Percentiles rank a stretch among this genome's conserved stretches.
These are phyloP conservation scores for Turritopsis rubra DNA, from an alignment of 30 jellyfish, hydroid and myxozoan species.

Conservation along the genomic window DNA sequence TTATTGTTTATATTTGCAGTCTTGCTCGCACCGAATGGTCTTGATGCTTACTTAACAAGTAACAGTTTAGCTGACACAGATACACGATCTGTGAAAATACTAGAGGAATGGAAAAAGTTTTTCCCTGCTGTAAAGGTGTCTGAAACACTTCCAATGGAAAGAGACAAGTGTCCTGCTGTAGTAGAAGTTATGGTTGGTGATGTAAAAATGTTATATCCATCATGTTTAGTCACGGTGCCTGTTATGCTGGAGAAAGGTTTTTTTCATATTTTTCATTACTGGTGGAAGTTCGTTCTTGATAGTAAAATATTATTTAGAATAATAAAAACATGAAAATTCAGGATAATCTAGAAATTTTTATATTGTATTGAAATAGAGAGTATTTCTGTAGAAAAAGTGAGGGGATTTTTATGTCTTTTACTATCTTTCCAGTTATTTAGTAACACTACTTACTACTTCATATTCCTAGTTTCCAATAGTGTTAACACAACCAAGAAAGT, in stretches of 20 bases:
- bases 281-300: neutral
- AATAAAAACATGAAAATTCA: too few species aligned
- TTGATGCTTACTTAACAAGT: slow-evolving; percentile 79
- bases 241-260: slow-evolving; percentile 27
- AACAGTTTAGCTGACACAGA: slow-evolving; percentile 56
- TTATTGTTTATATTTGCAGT: too few species aligned
- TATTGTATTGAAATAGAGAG: too few species aligned
- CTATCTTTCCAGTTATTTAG: neutral
- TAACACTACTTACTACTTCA: neutral
- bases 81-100: slow-evolving; percentile 52
- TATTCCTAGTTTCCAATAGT: neutral
- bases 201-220: slow-evolving; percentile 68
- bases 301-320: neutral
- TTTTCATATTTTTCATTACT: neutral
- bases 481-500: neutral
- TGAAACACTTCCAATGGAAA: slow-evolving; percentile 26
- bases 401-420: too few species aligned
- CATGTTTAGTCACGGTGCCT: slow-evolving; percentile 59
- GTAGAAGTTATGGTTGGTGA: slow-evolving; percentile 75
- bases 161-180: slow-evolving; percentile 49
- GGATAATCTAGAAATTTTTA: too few species aligned
- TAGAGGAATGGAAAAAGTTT: slow-evolving; percentile 76
- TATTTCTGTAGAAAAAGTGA: too few species aligned
- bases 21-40: slow-evolving; percentile 88
- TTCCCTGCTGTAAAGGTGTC: slow-evolving; percentile 30